phyloP scores from a whole-genome alignment of 2,797 vertebrate species.

The Chrosomus eos region DNA sequence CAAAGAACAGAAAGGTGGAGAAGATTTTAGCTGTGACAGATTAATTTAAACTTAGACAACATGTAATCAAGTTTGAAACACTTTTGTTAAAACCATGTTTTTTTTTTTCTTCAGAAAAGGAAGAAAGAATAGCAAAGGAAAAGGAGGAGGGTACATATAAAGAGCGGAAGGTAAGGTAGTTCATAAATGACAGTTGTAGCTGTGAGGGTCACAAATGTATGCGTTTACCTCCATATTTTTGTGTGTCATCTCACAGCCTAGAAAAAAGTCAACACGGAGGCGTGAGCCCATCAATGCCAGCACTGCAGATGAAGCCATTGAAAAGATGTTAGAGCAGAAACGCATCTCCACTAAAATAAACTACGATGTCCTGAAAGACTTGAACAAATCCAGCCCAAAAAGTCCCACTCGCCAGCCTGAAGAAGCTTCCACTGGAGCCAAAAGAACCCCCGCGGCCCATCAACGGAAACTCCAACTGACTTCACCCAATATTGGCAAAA shows the following conservation, averaged over 20 bases:
- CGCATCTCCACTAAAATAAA: conserved; percentile 97
- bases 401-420: conserved; percentile 67
- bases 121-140: conserved; percentile 92
- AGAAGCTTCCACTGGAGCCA: conserved; percentile 67
- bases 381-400: conserved; percentile 81
- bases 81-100: background rate
- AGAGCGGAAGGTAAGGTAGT: conserved; percentile 87
- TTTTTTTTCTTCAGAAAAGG: conserved; percentile 85
- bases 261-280: conserved; percentile 75
- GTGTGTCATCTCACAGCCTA: conserved; percentile 35
- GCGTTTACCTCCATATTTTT: background rate
- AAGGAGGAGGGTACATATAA: conserved; percentile 96
- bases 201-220: background rate
- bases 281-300: conserved; percentile 85
- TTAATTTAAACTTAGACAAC: background rate
- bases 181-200: background rate
- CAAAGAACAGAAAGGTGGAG: conserved; percentile 90
- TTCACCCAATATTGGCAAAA: conserved; percentile 74
- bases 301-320: conserved; percentile 94
- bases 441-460: conserved; percentile 61
- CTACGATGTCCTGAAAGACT: conserved; percentile 93
- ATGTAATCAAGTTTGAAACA: background rate
- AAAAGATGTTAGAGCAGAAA: conserved; percentile 98
- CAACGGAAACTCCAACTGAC: conserved; percentile 66
- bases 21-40: background rate